Evolutionary conservation across 2,888 invertebrate genomes (phyloP).

Genomic region (Ochropleura leucogaster): DNA sequence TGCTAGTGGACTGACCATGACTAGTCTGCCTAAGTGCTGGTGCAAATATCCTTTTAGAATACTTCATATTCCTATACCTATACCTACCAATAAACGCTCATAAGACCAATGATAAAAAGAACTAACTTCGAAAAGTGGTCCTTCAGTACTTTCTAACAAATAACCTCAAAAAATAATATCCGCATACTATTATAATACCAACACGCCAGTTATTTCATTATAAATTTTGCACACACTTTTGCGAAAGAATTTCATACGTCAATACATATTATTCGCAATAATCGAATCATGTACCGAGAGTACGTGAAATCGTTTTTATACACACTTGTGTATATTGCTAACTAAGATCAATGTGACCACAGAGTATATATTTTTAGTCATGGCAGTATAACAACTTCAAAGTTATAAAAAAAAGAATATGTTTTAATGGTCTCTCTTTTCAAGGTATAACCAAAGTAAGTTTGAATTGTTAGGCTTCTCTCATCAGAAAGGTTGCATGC

Average conservation of each 20-base stretch:
- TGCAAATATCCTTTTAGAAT: neutral
- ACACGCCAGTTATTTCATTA: conserved; percentile 19
- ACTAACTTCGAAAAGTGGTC: neutral
- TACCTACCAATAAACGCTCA: neutral
- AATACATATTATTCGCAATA: conserved; percentile 34
- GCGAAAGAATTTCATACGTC: conserved; percentile 42
- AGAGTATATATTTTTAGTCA: conserved; percentile 10
- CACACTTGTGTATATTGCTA: conserved; percentile 20
- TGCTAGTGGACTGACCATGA: neutral
- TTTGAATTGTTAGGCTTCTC: neutral
- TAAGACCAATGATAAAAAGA: neutral
- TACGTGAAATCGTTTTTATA: conserved; percentile 53
- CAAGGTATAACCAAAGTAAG: neutral
- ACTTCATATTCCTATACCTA: neutral
- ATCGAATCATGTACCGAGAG: conserved; percentile 47
- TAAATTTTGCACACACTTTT: conserved; percentile 50
- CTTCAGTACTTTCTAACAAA: conserved; percentile 22
- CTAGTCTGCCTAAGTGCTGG: neutral
- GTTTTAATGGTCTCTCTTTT: neutral
- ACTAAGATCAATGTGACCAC: conserved; percentile 19
- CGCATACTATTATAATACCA: neutral
- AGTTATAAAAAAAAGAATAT: too few relatives aligned
- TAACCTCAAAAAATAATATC: conserved; percentile 6
- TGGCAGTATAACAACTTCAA: conserved; percentile 7
- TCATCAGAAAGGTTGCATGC: neutral